Base-by-base conservation (phyloP, 30 jellyfish, hydroid and myxozoan genomes). In the Aurelia aurita complex sp. Pacific region DNA sequence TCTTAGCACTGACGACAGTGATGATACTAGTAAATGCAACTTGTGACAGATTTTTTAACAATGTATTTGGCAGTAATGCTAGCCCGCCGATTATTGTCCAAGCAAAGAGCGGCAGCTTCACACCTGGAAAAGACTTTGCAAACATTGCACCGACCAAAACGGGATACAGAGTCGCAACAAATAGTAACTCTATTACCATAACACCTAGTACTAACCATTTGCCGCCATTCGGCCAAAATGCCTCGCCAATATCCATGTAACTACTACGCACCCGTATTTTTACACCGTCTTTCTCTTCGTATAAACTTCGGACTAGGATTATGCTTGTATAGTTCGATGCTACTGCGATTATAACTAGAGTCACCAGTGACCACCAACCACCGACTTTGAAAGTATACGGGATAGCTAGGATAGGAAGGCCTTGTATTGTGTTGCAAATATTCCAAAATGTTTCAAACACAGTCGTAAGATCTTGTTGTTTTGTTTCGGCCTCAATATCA, bases 21-120 rank as follows among this genome's bases (percentile, higher is more conserved):
- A 94, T 80, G 59, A 94, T 89, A 59, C 99, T 94, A 9, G 97
- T 89, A 97, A 97, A 94, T 18, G 99, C 97, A 17, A 94, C 97
- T 74, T 94, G 99, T 5, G 97, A 85, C 66, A 94, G 57, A 61
- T 89, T 94, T 70, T 85, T 89, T 64, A 94, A 60, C 35, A 94
- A 75, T 1, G 96, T 85, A 85, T 85, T 94, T 11, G 99, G 99
- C 40, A 94, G 50, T 32, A 94, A 53, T 15, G 97, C 97, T 40
- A 94, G 79, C 12, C 97, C 97, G 11, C 97, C 97, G 13, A 94
- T 89, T 74, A 94, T 36, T 1, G 97, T 94, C 99, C 99, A 94
- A 4, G 87, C 93, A 94, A 82, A 89, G 40, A 89, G 72, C 19
- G 97, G 97, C 67, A 94, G 59, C 69, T 83, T 79, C 32, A 76